Conservation (phyloP, 2,797 vertebrate species). For the Steatocranus sp. region DNA sequence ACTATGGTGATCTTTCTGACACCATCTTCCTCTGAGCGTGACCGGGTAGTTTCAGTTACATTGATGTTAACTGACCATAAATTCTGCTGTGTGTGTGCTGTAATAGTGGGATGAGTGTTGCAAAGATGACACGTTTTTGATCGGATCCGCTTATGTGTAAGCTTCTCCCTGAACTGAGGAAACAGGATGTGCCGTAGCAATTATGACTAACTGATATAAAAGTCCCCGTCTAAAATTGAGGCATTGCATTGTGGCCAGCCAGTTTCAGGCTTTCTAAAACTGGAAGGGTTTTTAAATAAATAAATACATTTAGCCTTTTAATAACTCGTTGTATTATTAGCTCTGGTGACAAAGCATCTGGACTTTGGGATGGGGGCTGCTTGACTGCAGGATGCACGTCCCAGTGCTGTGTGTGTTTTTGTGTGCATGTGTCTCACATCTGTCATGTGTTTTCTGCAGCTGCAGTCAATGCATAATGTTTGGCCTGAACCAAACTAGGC, state of each 20-base stretch:
- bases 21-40: not conserved
- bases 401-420: not conserved
- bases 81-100: not conserved
- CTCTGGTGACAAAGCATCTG: not conserved
- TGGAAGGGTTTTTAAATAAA: not conserved
- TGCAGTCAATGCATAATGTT: conserved; percentile 59
- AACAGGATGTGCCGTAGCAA: conserved; percentile 13
- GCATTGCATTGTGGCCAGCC: not conserved
- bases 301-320: not conserved
- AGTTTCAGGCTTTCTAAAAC: conserved; percentile 5
- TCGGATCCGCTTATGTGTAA: not conserved
- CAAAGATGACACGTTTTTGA: not conserved
- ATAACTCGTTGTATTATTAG: conserved; percentile 17
- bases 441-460: conserved; percentile 56
- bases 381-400: not conserved
- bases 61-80: not conserved
- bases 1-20: not conserved
- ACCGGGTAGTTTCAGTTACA: not conserved
- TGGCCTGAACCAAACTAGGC: conserved; percentile 37
- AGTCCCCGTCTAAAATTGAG: not conserved
- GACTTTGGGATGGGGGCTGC: not conserved
- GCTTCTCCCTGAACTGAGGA: not conserved
- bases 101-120: not conserved
- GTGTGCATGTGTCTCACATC: conserved; percentile 54
- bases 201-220: conserved; percentile 23